Conservation (phyloP, 92 coral and sea anemone genomes). For the Scolanthus callimorphus region DNA sequence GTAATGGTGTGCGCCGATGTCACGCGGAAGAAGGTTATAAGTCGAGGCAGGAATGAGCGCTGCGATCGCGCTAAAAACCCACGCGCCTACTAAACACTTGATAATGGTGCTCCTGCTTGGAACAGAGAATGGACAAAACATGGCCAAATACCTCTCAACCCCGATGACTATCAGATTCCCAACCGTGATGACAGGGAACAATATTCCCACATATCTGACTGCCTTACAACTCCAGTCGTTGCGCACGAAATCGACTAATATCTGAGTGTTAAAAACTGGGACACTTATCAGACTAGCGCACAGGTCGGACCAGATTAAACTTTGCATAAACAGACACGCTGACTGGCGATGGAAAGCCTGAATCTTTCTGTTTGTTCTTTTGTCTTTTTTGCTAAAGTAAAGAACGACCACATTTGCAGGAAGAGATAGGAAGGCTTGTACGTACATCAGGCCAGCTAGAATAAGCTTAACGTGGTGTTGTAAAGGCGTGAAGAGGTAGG, state of each 20-base stretch:
- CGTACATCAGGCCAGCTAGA: background rate
- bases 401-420: conserved; percentile 8
- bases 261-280: conserved; percentile 2
- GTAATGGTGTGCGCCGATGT: background rate
- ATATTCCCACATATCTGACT: background rate
- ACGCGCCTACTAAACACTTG: conserved; percentile 3
- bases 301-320: conserved; percentile 14
- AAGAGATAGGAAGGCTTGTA: too few species aligned
- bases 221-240: conserved; percentile 13
- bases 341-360: background rate
- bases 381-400: conserved; percentile 1
- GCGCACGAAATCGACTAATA: conserved; percentile 6
- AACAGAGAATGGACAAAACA: conserved; percentile 5
- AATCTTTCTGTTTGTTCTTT: background rate
- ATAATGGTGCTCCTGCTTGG: background rate
- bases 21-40: background rate
- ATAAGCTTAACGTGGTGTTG: background rate
- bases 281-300: conserved; percentile 1
- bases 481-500: background rate
- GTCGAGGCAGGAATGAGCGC: background rate
- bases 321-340: conserved; percentile 3
- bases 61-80: background rate
- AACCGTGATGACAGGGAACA: conserved; percentile 9
- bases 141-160: conserved; percentile 15
- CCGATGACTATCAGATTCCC: conserved; percentile 4